Evolutionary conservation across 1,140 invertebrate genomes (phyloP).

Genomic region (Brachystomella parvula): DNA sequence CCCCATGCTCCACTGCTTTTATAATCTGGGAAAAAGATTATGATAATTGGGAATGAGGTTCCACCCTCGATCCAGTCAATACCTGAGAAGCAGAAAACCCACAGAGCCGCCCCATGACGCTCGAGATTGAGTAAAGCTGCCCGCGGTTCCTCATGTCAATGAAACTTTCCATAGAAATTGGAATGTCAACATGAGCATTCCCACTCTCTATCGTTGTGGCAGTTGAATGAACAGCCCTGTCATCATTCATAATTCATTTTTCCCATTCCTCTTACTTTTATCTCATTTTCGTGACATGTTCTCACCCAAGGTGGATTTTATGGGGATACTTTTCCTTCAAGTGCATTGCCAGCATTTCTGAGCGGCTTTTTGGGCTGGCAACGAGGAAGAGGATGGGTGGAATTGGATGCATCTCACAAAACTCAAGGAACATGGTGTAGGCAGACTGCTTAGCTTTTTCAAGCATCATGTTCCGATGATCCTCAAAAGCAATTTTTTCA

Average conservation of each 20-base stretch:
- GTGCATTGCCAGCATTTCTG: slow-evolving; percentile 8
- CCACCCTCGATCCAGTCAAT: not conserved
- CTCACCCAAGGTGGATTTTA: slow-evolving; percentile 23
- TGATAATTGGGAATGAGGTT: not conserved
- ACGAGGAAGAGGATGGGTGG: slow-evolving; percentile 26
- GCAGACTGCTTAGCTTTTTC: slow-evolving; percentile 22
- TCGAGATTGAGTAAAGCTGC: slow-evolving; percentile 20
- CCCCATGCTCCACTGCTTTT: slow-evolving; percentile 18
- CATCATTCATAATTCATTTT: slow-evolving; percentile 6
- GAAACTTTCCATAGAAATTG: slow-evolving; percentile 24
- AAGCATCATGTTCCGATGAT: slow-evolving; percentile 12
- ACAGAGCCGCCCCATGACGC: slow-evolving; percentile 21
- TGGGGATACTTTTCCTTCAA: slow-evolving; percentile 24
- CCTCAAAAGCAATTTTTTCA: slow-evolving; percentile 17
- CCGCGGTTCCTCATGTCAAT: slow-evolving; percentile 24
- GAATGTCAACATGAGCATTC: slow-evolving; percentile 23
- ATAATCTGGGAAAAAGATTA: slow-evolving; percentile 16
- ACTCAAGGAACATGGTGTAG: slow-evolving; percentile 11
- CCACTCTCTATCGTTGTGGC: slow-evolving; percentile 24
- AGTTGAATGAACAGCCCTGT: slow-evolving; percentile 31
- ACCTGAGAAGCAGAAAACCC: slow-evolving; percentile 26
- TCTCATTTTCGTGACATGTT: not conserved
- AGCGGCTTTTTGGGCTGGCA: slow-evolving; percentile 14
- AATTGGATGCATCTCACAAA: not conserved
- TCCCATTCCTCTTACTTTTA: not conserved